phyloP scores from a whole-genome alignment of 2,113 vertebrate genomes.

The Herpailurus yagouaroundi region DNA sequence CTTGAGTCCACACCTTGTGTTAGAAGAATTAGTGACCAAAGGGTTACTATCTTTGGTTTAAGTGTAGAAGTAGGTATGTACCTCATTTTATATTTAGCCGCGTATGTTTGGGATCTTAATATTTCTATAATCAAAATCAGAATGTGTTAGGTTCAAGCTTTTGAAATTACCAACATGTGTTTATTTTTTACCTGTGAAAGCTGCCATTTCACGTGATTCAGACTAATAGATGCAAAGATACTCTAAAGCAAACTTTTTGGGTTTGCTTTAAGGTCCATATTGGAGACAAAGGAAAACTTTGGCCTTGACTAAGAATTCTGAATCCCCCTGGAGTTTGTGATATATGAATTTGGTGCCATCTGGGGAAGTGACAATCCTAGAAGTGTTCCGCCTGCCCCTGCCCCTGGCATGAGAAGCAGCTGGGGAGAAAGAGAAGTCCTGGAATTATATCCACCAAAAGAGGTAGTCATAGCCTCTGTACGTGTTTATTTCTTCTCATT shows the following conservation, averaged over 20 bases:
- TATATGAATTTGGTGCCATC: not conserved
- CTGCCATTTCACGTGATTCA: not conserved
- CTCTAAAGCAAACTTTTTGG: not conserved
- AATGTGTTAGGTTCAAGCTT: not conserved
- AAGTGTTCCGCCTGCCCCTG: not conserved
- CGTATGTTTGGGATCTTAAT: not conserved
- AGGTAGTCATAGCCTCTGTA: not conserved
- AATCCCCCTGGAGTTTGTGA: not conserved
- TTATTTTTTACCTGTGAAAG: not conserved
- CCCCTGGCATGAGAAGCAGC: not conserved
- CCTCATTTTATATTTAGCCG: not conserved
- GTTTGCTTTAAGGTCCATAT: not conserved
- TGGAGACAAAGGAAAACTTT: not conserved
- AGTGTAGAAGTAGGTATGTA: not conserved
- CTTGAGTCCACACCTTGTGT: not conserved
- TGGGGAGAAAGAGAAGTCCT: not conserved
- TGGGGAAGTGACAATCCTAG: no score
- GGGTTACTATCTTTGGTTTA: not conserved
- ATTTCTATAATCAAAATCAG: not conserved
- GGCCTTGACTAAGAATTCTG: not conserved
- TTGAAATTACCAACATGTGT: not conserved
- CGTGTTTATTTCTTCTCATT: slow-evolving; percentile 10
- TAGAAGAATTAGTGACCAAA: not conserved
- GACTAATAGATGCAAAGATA: not conserved
- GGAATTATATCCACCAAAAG: not conserved